Evolutionary conservation across 2,797 vertebrate genomes (phyloP), one percentile per base, ranked within the genome.

Genomic region (Manis crassicaudata): DNA sequence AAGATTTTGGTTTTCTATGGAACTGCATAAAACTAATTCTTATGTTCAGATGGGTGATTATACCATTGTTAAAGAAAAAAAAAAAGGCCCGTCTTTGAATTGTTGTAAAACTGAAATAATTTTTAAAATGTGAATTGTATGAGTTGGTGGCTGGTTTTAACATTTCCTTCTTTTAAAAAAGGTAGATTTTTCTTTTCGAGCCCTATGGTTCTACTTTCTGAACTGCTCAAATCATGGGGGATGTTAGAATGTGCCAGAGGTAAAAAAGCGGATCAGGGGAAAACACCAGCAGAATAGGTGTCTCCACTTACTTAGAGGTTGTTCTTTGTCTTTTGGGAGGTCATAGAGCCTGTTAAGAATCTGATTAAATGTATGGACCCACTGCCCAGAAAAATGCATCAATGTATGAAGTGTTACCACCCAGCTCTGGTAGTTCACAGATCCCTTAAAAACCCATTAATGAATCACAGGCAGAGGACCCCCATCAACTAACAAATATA

Each of bases 11-110:
- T 96, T 98, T 98, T 97, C 98, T 97, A 98, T 97, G 3, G 6
- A 4, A 2, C 98, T 96, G 7, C 97, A 92, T 98, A 98, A 98
- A 98, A 98, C 98, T 98, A 98, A 98, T 98, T 98, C 98, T 98
- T 98, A 97, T 0, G 25, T 98, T 98, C 97, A 84, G 97, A 96
- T 97, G 97, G 98, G 97, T 98, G 98, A 98, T 98, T 98, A 98
- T 97, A 97, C 83, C 97, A 98, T 98, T 98, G 98, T 98, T 67
- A 98, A 95, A 92, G 92, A 96, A 92, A 88, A 95, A 90, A 90
- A 76, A 81, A 94, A 93, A 21, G 87, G 77, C 88, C 92, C 92
- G 96, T 97, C 97, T 98, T 97, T 98, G 95, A 98, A 98, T 97
- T 97, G 65, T 84, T 95, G 95, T 97, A 97, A 94, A 98, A 98